Conservation (phyloP, 1,140 invertebrate species). For the Hydropsyche tenuis region DNA sequence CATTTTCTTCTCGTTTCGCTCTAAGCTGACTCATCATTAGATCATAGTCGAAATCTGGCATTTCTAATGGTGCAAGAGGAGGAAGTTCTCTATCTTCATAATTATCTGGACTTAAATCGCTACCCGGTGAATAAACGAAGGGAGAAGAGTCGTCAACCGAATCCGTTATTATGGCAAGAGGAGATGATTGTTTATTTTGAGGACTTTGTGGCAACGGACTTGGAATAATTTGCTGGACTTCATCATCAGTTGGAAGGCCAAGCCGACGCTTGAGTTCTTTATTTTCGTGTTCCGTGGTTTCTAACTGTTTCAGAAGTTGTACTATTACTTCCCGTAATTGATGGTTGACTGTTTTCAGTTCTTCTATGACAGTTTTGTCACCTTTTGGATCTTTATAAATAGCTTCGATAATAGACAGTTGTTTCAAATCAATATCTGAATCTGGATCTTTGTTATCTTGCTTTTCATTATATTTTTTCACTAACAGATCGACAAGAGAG, state of each 20-base stretch:
- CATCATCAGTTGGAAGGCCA: slow-evolving; percentile 53
- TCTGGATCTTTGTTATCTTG: slow-evolving; percentile 47
- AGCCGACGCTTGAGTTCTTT: slow-evolving; percentile 62
- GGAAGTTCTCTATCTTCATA: slow-evolving; percentile 56
- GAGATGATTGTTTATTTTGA: slow-evolving; percentile 39
- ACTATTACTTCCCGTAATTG: slow-evolving; percentile 65
- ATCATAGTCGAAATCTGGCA: slow-evolving; percentile 65
- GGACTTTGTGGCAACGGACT: slow-evolving; percentile 45
- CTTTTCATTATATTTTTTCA: slow-evolving; percentile 49
- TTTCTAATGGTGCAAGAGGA: slow-evolving; percentile 63
- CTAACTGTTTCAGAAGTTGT: slow-evolving; percentile 66
- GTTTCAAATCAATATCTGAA: slow-evolving; percentile 48
- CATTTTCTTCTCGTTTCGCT: slow-evolving; percentile 28
- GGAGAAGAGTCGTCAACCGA: slow-evolving; percentile 57
- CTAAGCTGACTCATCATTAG: slow-evolving; percentile 46
- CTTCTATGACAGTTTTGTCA: slow-evolving; percentile 66
- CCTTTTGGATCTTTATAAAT: slow-evolving; percentile 65
- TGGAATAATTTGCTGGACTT: slow-evolving; percentile 53
- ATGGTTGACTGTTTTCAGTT: slow-evolving; percentile 65
- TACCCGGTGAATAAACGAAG: slow-evolving; percentile 56
- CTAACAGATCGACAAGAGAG: slow-evolving; percentile 62
- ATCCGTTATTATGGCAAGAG: slow-evolving; percentile 54
- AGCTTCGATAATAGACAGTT: slow-evolving; percentile 52
- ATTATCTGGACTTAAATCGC: slow-evolving; percentile 56
- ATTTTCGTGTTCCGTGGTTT: slow-evolving; percentile 66